Percentiles rank a stretch among this genome's conserved stretches.
These are phyloP conservation scores for Latheticus oryzae DNA, from an alignment of 2,888 invertebrate species.

Conservation along the genomic window DNA sequence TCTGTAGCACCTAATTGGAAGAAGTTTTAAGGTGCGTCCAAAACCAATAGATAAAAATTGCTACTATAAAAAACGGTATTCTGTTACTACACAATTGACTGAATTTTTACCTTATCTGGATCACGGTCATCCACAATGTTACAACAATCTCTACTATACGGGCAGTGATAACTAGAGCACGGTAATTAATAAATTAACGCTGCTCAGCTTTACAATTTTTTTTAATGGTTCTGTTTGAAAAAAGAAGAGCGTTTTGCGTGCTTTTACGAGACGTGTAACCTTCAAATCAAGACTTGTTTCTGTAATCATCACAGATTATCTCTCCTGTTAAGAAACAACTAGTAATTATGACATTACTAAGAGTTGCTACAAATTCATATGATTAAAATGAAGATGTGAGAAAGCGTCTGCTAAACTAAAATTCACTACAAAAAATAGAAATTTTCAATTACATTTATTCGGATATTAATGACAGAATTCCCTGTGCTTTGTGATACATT, in stretches of 20 bases:
- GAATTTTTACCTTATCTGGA: constrained; percentile 38
- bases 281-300: constrained; percentile 10
- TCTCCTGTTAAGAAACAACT: constrained; percentile 16
- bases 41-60: constrained; percentile 20
- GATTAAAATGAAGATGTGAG: too few relatives aligned
- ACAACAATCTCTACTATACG: constrained; percentile 31
- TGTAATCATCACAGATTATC: constrained; percentile 15
- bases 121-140: constrained; percentile 33
- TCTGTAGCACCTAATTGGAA: constrained; percentile 19
- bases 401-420: too few relatives aligned
- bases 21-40: constrained; percentile 21
- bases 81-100: constrained; percentile 20
- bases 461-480: too few relatives aligned
- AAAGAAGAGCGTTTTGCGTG: constrained; percentile 17
- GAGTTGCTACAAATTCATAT: constrained; percentile 3
- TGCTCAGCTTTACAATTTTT: constrained; percentile 26
- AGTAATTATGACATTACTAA: constrained; percentile 22
- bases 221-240: not conserved
- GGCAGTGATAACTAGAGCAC: constrained; percentile 39
- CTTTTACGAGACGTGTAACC: constrained; percentile 11
- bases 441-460: too few relatives aligned
- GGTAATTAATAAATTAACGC: constrained; percentile 31
- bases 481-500: too few relatives aligned
- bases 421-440: too few relatives aligned
- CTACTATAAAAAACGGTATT: constrained; percentile 5